Evolutionary conservation across 2,113 vertebrate species (phyloP).

Genomic region (Apaloderma vittatum): DNA sequence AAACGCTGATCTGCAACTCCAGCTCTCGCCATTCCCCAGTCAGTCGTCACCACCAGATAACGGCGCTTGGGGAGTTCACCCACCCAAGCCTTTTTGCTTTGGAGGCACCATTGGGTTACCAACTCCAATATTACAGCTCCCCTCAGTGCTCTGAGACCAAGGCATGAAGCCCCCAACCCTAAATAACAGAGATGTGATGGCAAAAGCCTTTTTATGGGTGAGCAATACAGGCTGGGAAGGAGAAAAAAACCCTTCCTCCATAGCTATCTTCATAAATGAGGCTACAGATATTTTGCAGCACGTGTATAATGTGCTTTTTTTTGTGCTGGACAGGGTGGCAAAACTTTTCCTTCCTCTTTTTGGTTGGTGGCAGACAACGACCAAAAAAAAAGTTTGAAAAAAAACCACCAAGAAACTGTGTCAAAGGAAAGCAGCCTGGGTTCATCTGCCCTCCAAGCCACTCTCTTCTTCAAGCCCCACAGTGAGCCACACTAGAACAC

Average conservation of each 20-base stretch:
- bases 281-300: neutral
- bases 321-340: neutral
- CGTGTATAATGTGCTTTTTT: rapidly evolving
- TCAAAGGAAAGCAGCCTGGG: neutral
- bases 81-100: rapidly evolving
- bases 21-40: neutral
- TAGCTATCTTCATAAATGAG: neutral
- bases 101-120: rapidly evolving
- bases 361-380: neutral
- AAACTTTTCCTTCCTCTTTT: neutral
- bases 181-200: neutral
- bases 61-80: rapidly evolving
- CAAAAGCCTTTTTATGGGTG: neutral
- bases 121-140: neutral
- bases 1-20: rapidly evolving
- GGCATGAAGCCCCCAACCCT: neutral
- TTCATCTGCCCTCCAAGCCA: neutral
- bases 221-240: neutral
- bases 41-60: neutral
- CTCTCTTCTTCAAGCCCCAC: neutral
- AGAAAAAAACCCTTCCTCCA: neutral
- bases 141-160: neutral
- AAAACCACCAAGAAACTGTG: neutral
- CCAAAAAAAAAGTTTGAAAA: no score
- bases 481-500: rapidly evolving